Conservation (phyloP, 2,113 vertebrate genomes). For the Acrocephalus arundinaceus region DNA sequence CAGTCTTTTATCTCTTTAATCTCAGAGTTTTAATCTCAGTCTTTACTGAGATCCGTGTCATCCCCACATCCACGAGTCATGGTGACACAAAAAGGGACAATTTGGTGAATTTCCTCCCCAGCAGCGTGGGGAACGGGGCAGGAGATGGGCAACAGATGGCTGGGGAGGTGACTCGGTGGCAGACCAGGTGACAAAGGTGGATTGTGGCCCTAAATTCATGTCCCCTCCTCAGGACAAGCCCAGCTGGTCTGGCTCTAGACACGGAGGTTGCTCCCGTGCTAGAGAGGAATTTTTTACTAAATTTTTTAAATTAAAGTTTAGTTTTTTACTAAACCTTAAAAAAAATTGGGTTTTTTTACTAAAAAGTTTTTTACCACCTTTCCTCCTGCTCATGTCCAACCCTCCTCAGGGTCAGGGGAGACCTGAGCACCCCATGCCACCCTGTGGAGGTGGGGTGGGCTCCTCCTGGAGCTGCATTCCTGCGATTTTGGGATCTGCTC, state of each 20-base stretch:
- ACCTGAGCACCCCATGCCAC: background rate
- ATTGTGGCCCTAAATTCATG: fast-evolving
- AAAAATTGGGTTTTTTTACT: too few species aligned
- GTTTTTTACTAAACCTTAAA: too few species aligned
- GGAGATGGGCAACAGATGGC: background rate
- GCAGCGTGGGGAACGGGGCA: background rate
- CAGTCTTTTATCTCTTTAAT: too few species aligned
- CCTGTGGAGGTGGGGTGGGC: background rate
- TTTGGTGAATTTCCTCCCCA: background rate
- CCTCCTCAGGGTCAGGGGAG: background rate
- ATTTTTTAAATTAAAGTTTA: too few species aligned
- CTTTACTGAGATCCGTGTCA: background rate
- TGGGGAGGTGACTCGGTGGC: background rate
- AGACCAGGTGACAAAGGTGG: background rate
- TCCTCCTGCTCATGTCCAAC: background rate
- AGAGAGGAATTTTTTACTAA: fast-evolving
- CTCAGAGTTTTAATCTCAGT: too few species aligned
- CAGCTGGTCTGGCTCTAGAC: background rate
- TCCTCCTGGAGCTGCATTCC: background rate
- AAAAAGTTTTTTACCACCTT: background rate
- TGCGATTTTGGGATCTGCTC: background rate
- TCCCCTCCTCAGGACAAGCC: background rate
- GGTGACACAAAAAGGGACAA: background rate
- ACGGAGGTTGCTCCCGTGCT: background rate
- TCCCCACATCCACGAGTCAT: background rate